Evolutionary conservation across 1,140 invertebrate genomes (phyloP).

Genomic region (Pseudachorutes palmiensis): DNA sequence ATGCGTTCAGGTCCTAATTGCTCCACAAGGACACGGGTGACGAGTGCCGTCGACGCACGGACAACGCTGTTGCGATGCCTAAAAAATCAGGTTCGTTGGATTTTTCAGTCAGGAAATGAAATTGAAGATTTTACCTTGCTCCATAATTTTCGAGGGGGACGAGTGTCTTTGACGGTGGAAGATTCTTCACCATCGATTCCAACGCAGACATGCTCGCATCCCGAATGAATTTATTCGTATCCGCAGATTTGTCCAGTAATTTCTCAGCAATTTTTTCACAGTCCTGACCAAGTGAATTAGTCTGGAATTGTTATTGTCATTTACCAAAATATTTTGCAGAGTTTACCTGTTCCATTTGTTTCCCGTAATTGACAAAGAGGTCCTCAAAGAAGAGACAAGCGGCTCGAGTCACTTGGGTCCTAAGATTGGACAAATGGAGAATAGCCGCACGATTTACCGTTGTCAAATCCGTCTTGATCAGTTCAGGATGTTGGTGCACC

Average conservation of each 20-base stretch:
- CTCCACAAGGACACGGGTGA: constrained; percentile 56
- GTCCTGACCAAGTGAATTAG: constrained; percentile 51
- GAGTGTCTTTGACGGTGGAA: constrained; percentile 53
- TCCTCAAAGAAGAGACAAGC: constrained; percentile 71
- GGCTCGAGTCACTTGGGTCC: constrained; percentile 79
- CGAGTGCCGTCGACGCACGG: constrained; percentile 63
- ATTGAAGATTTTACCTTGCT: constrained; percentile 48
- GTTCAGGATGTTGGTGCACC: constrained; percentile 59
- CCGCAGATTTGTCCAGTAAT: constrained; percentile 75
- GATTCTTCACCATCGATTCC: constrained; percentile 64
- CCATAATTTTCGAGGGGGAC: constrained; percentile 54
- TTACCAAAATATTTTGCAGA: constrained; percentile 12
- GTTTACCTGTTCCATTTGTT: constrained; percentile 62
- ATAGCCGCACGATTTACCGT: constrained; percentile 60
- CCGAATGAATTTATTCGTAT: constrained; percentile 84
- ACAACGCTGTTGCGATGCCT: constrained; percentile 80
- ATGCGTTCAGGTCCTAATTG: constrained; percentile 63
- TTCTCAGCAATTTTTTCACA: constrained; percentile 71
- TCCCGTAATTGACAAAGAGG: constrained; percentile 61
- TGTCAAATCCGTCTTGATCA: constrained; percentile 51
- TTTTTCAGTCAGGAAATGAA: neutral
- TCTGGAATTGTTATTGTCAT: neutral
- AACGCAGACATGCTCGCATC: constrained; percentile 76
- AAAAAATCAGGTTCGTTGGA: too few relatives aligned
- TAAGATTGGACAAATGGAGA: constrained; percentile 71